These are phyloP conservation scores for Entomyzon cyanotis DNA, from an alignment of 2,113 vertebrate genomes.

Conservation along the genomic window DNA sequence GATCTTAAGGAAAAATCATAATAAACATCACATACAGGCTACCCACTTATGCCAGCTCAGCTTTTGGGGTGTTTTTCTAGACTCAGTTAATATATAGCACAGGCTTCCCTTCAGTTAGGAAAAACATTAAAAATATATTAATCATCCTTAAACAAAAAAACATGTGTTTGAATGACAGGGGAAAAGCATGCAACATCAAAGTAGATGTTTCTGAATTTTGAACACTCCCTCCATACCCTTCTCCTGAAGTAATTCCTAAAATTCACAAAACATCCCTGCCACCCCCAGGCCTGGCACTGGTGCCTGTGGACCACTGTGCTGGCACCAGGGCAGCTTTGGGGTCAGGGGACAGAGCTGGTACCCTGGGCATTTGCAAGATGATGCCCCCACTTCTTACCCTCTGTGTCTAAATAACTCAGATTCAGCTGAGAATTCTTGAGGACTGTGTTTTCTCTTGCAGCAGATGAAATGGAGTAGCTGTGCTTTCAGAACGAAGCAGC, in stretches of 20 bases:
- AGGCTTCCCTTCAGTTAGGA: constrained; percentile 55
- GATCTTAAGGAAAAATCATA: constrained; percentile 52
- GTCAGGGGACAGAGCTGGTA: rapidly evolving
- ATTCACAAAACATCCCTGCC: background rate
- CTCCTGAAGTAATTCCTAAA: background rate
- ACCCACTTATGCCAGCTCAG: constrained; percentile 51
- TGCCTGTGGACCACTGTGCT: rapidly evolving
- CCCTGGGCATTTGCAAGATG: rapidly evolving
- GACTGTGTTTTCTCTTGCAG: background rate
- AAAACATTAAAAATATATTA: constrained; percentile 65
- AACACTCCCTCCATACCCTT: background rate
- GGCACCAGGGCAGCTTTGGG: background rate
- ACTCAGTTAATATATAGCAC: constrained; percentile 54
- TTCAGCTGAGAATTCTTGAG: background rate
- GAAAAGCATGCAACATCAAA: background rate
- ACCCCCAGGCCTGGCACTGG: background rate
- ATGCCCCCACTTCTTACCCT: background rate
- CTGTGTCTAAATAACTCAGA: background rate
- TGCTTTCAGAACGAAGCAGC: background rate
- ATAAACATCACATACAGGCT: constrained; percentile 34
- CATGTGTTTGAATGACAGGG: constrained; percentile 53
- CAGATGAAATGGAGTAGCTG: background rate
- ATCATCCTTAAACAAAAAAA: constrained; percentile 65
- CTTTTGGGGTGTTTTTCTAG: constrained; percentile 44
- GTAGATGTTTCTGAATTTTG: constrained; percentile 4